phyloP scores from a whole-genome alignment of 1,140 invertebrate genomes.

The Pogonomyrmex californicus region DNA sequence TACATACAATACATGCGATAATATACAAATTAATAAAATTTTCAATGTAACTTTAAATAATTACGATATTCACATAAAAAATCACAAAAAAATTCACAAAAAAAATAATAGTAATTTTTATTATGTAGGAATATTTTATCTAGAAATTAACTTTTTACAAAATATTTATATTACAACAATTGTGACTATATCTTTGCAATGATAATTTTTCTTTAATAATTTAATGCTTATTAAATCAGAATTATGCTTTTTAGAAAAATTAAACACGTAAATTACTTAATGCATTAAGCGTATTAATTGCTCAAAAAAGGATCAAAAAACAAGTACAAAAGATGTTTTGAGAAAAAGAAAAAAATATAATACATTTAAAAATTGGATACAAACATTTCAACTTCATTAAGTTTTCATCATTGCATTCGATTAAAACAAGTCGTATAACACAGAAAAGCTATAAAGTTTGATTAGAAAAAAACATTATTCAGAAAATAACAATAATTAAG shows the following conservation, averaged over 20 bases:
- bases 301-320: no score
- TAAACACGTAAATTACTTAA: background rate
- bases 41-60: conserved; percentile 2
- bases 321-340: no score
- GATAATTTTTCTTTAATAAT: background rate
- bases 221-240: background rate
- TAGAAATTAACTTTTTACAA: background rate
- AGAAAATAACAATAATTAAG: no score
- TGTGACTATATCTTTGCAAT: background rate
- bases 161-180: conserved; percentile 3
- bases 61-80: background rate
- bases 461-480: no score
- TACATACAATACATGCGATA: background rate
- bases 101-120: background rate
- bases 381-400: no score
- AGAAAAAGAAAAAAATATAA: no score
- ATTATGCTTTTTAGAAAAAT: background rate
- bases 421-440: no score
- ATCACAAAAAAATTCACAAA: background rate
- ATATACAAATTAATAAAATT: conserved; percentile 6
- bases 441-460: no score
- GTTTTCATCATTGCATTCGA: no score
- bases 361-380: no score
- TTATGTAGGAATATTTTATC: background rate
- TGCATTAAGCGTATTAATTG: conserved; percentile 25